phyloP scores from a whole-genome alignment of 1,140 invertebrate species.

The Oppia nitens region DNA sequence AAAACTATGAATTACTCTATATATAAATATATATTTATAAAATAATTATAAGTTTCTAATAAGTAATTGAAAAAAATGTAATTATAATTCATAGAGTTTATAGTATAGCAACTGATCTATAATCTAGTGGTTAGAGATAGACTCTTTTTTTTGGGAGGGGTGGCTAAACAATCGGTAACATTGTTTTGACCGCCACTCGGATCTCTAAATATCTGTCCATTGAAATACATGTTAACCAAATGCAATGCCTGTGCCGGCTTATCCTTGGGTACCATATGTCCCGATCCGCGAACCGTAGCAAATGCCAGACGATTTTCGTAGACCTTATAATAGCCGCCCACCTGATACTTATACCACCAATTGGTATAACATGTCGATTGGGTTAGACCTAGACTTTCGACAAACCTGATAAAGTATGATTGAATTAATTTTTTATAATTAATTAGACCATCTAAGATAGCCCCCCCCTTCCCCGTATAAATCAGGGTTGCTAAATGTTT shows the following conservation, averaged over 20 bases:
- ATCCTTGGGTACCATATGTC: slow-evolving; percentile 40
- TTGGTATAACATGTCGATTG: slow-evolving; percentile 16
- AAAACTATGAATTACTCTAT: too few relatives aligned
- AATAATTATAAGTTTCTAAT: too few relatives aligned
- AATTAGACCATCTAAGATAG: too few relatives aligned
- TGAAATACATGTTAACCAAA: slow-evolving; percentile 29
- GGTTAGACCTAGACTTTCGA: slow-evolving; percentile 26
- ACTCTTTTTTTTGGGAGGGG: too few relatives aligned
- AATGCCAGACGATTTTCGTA: slow-evolving; percentile 26
- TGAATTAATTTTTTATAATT: slow-evolving; percentile 3
- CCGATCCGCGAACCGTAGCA: slow-evolving; percentile 32
- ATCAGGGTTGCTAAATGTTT: neutral
- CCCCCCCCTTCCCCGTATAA: slow-evolving; percentile 9
- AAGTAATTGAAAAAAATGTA: too few relatives aligned
- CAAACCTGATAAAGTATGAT: slow-evolving; percentile 23
- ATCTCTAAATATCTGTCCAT: too few relatives aligned
- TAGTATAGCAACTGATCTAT: too few relatives aligned
- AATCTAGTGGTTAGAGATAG: too few relatives aligned
- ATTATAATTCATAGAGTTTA: too few relatives aligned
- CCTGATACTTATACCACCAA: slow-evolving; percentile 25
- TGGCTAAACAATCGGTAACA: too few relatives aligned
- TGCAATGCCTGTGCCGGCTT: slow-evolving; percentile 33
- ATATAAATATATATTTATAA: too few relatives aligned
- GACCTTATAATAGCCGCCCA: slow-evolving; percentile 30
- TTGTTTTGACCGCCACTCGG: too few relatives aligned